Conservation (phyloP, 2,797 vertebrate genomes). For the Vireo griseus region DNA sequence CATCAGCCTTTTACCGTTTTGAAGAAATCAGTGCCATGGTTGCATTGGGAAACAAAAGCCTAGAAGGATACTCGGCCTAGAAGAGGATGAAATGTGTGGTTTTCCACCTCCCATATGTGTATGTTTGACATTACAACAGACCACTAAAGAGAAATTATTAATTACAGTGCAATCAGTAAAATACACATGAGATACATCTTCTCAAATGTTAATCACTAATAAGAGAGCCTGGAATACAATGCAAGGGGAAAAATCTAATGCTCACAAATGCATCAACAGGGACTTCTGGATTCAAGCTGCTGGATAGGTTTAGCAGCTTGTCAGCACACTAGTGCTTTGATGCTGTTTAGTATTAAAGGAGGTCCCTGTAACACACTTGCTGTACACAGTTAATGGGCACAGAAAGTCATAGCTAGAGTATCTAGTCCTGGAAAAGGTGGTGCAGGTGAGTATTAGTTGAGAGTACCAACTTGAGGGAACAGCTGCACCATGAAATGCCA, state of each 20-base stretch:
- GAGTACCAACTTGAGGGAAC: neutral
- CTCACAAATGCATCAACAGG: neutral
- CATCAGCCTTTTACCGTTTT: neutral
- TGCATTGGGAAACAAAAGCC: neutral
- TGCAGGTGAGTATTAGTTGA: neutral
- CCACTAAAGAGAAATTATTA: neutral
- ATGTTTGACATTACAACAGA: neutral
- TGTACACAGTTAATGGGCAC: neutral
- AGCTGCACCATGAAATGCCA: neutral
- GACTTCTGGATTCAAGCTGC: neutral
- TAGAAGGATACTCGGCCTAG: neutral
- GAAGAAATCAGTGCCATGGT: neutral
- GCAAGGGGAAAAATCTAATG: neutral
- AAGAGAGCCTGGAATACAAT: neutral
- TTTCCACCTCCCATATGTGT: neutral
- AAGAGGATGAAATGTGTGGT: neutral
- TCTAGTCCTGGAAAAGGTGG: neutral
- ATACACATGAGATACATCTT: neutral
- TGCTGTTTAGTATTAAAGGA: neutral
- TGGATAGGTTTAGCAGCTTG: neutral
- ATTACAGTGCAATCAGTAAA: neutral
- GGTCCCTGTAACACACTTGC: neutral
- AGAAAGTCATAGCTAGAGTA: neutral
- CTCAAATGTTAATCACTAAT: neutral
- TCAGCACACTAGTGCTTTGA: neutral